A percentile compares a stretch with the other conserved stretches of the same genome.
These are phyloP conservation scores for Xylota sylvarum DNA, from an alignment of 2,888 invertebrate species.

Conservation along the genomic window DNA sequence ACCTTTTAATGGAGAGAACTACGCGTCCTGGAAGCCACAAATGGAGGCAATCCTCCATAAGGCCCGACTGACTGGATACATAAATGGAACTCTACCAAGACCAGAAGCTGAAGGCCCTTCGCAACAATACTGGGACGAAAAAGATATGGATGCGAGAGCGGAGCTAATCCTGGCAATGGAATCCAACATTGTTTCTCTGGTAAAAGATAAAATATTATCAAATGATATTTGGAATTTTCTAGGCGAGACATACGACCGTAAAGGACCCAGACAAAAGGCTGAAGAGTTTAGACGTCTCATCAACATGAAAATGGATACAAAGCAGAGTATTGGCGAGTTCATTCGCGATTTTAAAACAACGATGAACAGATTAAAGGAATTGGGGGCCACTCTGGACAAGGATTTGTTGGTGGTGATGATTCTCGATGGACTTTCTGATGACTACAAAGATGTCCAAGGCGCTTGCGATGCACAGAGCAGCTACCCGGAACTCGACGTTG, in stretches of 20 bases:
- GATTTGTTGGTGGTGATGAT: slow-evolving; percentile 28
- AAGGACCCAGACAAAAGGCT: slow-evolving; percentile 51
- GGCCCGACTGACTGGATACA: neutral
- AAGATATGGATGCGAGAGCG: slow-evolving; percentile 40
- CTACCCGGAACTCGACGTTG: slow-evolving; percentile 26
- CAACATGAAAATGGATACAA: slow-evolving; percentile 19
- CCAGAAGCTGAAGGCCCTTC: neutral
- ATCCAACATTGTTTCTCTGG: slow-evolving; percentile 39
- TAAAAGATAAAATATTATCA: slow-evolving; percentile 47
- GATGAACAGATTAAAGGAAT: slow-evolving; percentile 18
- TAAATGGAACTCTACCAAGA: neutral
- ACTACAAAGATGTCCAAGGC: slow-evolving; percentile 30
- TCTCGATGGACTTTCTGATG: slow-evolving; percentile 27
- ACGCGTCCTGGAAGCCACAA: slow-evolving; percentile 43
- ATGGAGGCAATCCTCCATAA: slow-evolving; percentile 47
- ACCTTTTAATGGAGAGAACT: slow-evolving; percentile 39
- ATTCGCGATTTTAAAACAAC: slow-evolving; percentile 43
- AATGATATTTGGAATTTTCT: slow-evolving; percentile 60
- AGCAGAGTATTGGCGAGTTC: slow-evolving; percentile 8
- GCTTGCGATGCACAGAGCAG: slow-evolving; percentile 31
- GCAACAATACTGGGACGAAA: slow-evolving; percentile 35
- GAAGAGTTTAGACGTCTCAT: slow-evolving; percentile 40
- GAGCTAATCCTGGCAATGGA: slow-evolving; percentile 47
- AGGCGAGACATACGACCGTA: slow-evolving; percentile 54
- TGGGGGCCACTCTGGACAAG: slow-evolving; percentile 34